phyloP scores from a whole-genome alignment of 2,797 vertebrate species.

The Hylomyscus alleni region DNA sequence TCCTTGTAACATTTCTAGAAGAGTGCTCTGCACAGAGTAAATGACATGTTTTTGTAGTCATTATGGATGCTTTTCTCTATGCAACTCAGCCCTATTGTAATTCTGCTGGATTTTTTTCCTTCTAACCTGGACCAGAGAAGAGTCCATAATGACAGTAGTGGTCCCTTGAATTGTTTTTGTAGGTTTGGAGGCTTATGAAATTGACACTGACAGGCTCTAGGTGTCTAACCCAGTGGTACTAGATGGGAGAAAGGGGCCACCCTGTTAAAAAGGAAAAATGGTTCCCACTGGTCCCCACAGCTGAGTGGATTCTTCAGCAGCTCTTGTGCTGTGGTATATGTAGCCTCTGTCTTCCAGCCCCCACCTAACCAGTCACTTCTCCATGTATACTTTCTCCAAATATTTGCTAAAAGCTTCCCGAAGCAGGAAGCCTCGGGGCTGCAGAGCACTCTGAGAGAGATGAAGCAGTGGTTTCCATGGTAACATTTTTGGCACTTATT shows the following conservation, averaged over 20 bases:
- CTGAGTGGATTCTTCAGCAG: not conserved
- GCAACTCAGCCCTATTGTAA: not conserved
- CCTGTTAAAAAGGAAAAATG: slow-evolving; percentile 35
- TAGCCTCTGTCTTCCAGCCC: slow-evolving; percentile 31
- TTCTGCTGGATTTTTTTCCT: slow-evolving; percentile 10
- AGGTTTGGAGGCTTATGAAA: not conserved
- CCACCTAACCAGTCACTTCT: not conserved
- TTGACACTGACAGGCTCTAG: not conserved
- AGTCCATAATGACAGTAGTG: not conserved
- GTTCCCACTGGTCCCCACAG: not conserved
- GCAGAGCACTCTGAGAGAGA: slow-evolving; percentile 62
- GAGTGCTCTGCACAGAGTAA: slow-evolving; percentile 11
- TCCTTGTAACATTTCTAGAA: not conserved
- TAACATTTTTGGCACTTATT: slow-evolving; percentile 75
- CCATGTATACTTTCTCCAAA: slow-evolving; percentile 69
- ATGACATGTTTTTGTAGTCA: not conserved
- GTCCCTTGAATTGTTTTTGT: not conserved
- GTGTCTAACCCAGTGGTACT: not conserved
- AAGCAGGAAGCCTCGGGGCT: slow-evolving; percentile 65
- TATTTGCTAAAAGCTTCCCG: slow-evolving; percentile 79
- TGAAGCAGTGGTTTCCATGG: slow-evolving; percentile 77
- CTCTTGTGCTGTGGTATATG: not conserved
- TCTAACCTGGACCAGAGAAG: not conserved
- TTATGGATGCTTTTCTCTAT: slow-evolving; percentile 16
- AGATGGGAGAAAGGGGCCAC: not conserved